Evolutionary conservation across 2,113 vertebrate genomes (phyloP), one percentile per base, ranked within the genome.

Genomic region (Baryphthengus martii): DNA sequence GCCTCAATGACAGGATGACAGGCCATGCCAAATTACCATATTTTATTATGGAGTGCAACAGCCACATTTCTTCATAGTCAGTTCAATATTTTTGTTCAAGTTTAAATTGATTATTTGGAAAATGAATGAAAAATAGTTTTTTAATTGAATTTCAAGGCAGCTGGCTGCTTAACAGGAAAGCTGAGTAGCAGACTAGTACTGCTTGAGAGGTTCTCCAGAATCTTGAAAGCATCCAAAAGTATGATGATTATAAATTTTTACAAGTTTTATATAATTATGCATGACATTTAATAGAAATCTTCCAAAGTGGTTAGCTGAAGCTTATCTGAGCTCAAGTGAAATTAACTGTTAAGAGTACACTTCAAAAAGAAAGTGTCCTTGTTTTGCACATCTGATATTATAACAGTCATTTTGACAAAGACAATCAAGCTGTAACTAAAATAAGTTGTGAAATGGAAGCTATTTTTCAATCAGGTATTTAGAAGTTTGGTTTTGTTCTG

Each of bases 251-350:
- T 87, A 96, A 95, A 96, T 96, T 97, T 96, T 84, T 96, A 89
- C 89, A 96, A 97, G 84, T 90, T 97, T 96, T 96, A 71, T 89
- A 75, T 97, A 98, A 98, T 98, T 97, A 97, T 96, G 53, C 77
- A 93, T 98, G 97, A 97, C 97, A 98, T 98, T 98, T 98, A 97
- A 80, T 91, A 93, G 85, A 88, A 92, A 56, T 94, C 93, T 95
- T 96, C 45, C 90, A 89, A 97, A 97, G 96, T 97, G 88, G 62
- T 35, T 94, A 86, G 40, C 66, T 96, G 93, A 88, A 95, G 78
- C 91, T 95, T 96, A 93, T 95, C 70, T 70, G 70, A 97, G 81
- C 90, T 95, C 89, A 95, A 96, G 89, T 87, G 37, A 96, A 97
- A 95, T 85, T 95, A 96, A 96, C 75, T 15, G 47, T 95, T 97